These are phyloP conservation scores for Cyaniris semiargus DNA, from an alignment of 2,888 invertebrate genomes.

Conservation along the genomic window DNA sequence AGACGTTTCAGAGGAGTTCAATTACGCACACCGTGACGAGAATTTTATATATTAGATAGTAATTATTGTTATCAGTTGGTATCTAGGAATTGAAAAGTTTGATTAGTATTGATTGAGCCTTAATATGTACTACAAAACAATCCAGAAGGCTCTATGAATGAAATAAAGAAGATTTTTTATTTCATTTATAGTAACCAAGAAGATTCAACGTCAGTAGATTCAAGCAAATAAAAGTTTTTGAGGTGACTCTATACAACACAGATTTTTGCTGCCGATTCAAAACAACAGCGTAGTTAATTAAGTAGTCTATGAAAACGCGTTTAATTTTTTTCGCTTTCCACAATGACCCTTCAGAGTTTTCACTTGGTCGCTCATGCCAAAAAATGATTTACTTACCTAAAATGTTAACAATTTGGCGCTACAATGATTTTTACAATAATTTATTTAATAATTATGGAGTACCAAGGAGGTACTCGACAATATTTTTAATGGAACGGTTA, in stretches of 20 bases:
- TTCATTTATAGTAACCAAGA: too few relatives aligned
- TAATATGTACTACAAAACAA: not conserved
- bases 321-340: slow-evolving; percentile 16
- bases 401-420: not conserved
- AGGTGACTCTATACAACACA: too few relatives aligned
- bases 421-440: not conserved
- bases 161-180: too few relatives aligned
- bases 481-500: not conserved
- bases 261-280: too few relatives aligned
- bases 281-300: not conserved
- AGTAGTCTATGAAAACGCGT: not conserved
- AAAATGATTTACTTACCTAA: not conserved
- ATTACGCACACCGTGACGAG: too few relatives aligned
- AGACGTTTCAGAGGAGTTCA: too few relatives aligned
- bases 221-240: not conserved
- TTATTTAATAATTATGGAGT: not conserved
- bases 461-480: not conserved
- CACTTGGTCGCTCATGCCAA: slow-evolving; percentile 22
- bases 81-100: not conserved
- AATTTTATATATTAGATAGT: not conserved
- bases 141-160: too few relatives aligned
- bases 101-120: not conserved
- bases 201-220: not conserved
- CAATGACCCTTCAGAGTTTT: slow-evolving; percentile 5
- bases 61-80: not conserved